phyloP scores from a whole-genome alignment of 2,113 vertebrate species.

The Ornithorhynchus anatinus region DNA sequence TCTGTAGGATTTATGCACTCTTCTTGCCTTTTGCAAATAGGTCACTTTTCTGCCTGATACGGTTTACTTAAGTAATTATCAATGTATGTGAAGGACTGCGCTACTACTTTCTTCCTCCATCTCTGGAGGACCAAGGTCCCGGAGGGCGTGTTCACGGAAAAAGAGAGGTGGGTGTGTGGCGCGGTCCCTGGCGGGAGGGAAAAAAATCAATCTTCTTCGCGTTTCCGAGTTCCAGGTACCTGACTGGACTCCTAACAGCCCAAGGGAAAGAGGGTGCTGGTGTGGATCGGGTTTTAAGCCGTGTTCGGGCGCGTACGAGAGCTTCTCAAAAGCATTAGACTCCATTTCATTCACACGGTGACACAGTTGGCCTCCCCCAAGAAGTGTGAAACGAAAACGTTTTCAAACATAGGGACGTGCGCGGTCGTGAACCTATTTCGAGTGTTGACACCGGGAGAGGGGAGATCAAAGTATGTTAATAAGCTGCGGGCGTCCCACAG shows the following conservation, averaged over 20 bases:
- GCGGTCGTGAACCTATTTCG: constrained; percentile 20
- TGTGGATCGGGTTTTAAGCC: constrained; percentile 43
- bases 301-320: constrained; percentile 45
- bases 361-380: constrained; percentile 16
- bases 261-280: constrained; percentile 8
- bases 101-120: constrained; percentile 32
- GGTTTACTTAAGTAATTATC: constrained; percentile 57
- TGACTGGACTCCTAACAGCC: constrained; percentile 15
- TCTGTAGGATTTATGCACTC: constrained; percentile 64
- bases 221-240: constrained; percentile 13
- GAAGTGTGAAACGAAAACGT: constrained; percentile 46
- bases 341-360: constrained; percentile 29
- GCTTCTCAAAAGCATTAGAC: constrained; percentile 43
- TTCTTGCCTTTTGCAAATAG: constrained; percentile 49
- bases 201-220: too few relatives aligned
- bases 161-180: neutral
- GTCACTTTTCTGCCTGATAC: constrained; percentile 52
- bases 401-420: constrained; percentile 25
- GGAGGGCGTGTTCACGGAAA: constrained; percentile 9
- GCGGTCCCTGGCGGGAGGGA: neutral
- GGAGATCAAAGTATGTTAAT: constrained; percentile 14
- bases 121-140: neutral
- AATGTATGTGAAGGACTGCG: constrained; percentile 37
- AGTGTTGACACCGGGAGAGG: neutral
- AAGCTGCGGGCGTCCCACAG: neutral